phyloP scores from a whole-genome alignment of 2,888 invertebrate genomes.

The Aleiodes alternator region DNA sequence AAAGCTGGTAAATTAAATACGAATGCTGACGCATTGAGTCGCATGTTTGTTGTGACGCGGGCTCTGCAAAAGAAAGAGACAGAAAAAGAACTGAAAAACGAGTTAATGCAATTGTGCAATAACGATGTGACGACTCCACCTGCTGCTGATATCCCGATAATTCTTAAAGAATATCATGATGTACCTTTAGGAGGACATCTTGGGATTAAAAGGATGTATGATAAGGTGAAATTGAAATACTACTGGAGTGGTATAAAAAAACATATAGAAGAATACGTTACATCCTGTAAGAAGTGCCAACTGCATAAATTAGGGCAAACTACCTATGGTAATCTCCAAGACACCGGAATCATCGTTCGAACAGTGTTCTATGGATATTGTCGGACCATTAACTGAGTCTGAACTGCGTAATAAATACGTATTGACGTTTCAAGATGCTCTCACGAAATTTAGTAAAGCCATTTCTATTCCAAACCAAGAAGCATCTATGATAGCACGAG shows the following conservation, averaged over 20 bases:
- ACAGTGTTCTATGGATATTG: slow-evolving; percentile 52
- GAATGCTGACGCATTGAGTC: not conserved
- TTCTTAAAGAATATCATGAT: slow-evolving; percentile 46
- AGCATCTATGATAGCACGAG: slow-evolving; percentile 49
- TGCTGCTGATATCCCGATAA: not conserved
- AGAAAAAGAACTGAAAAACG: too few species aligned
- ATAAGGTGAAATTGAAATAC: slow-evolving; percentile 50
- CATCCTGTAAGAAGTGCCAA: slow-evolving; percentile 37
- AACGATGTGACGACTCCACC: not conserved
- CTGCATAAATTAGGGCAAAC: slow-evolving; percentile 19
- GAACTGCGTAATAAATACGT: slow-evolving; percentile 49
- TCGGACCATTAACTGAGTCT: slow-evolving; percentile 52
- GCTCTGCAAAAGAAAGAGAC: too few species aligned
- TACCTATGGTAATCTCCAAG: slow-evolving; percentile 47
- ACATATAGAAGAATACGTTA: slow-evolving; percentile 34
- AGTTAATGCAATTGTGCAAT: not conserved
- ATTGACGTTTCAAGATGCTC: slow-evolving; percentile 45
- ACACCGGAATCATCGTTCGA: slow-evolving; percentile 47
- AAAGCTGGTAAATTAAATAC: too few species aligned
- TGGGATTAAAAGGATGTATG: slow-evolving; percentile 44
- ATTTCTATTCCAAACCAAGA: slow-evolving; percentile 45
- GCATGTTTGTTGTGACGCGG: too few species aligned
- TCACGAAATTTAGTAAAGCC: slow-evolving; percentile 44
- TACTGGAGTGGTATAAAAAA: slow-evolving; percentile 54
- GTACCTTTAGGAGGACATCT: slow-evolving; percentile 43